Conservation (phyloP, 2,113 vertebrate species). For the rat (Rattus norvegicus) region DNA sequence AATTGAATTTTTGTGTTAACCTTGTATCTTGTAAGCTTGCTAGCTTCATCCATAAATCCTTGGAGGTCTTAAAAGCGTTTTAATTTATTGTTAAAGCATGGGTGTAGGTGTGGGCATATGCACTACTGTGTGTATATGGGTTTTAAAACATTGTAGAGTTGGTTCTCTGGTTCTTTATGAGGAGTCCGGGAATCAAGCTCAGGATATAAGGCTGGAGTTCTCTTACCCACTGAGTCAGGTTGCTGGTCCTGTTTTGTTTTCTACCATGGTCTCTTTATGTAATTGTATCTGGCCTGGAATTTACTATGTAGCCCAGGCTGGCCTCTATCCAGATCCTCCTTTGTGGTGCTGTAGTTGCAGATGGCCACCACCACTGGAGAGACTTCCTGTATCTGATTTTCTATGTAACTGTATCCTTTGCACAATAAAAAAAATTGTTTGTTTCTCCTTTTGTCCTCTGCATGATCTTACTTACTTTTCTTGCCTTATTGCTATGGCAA, state of each 20-base stretch:
- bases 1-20: neutral
- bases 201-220: neutral
- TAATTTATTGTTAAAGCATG: neutral
- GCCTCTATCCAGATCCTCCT: neutral
- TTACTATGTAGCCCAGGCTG: neutral
- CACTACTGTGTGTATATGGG: neutral
- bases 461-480: conserved; percentile 27
- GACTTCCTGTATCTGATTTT: neutral
- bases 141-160: neutral
- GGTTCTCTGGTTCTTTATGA: neutral
- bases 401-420: neutral
- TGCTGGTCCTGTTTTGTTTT: neutral
- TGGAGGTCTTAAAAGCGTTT: neutral
- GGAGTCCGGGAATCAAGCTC: neutral
- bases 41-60: neutral
- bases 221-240: neutral
- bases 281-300: neutral
- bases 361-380: neutral
- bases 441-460: neutral
- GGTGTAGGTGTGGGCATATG: neutral
- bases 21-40: neutral
- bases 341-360: neutral
- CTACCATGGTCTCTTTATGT: neutral
- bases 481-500: neutral
- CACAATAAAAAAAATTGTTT: neutral